Evolutionary conservation across 92 coral and sea anemone genomes (phyloP).

Genomic region (Actinostola sp.): DNA sequence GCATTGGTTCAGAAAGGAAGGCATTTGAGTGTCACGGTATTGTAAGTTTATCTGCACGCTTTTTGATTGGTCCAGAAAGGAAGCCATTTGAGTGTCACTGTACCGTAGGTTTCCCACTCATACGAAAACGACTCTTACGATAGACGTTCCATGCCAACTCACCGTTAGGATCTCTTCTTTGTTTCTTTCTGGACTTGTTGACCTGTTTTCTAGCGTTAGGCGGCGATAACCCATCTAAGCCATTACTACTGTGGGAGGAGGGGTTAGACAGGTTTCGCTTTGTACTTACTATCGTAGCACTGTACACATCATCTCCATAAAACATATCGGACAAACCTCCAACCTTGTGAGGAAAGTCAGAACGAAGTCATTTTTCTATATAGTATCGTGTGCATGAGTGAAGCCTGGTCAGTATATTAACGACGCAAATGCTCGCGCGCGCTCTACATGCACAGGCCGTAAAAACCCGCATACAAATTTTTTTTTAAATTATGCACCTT

Average conservation of each 20-base stretch:
- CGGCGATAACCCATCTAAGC: slow-evolving; percentile 58
- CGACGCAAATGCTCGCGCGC: too few relatives aligned
- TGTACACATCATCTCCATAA: slow-evolving; percentile 57
- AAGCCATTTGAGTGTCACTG: too few relatives aligned
- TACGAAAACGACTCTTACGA: too few relatives aligned
- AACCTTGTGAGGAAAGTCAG: slow-evolving; percentile 33
- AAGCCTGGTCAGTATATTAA: too few relatives aligned
- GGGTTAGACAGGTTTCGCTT: slow-evolving; percentile 85
- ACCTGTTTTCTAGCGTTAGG: slow-evolving; percentile 30
- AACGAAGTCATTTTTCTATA: neutral
- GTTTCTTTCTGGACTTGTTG: slow-evolving; percentile 70
- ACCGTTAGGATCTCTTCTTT: slow-evolving; percentile 53
- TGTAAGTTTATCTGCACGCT: too few relatives aligned
- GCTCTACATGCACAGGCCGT: too few relatives aligned
- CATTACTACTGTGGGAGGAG: slow-evolving; percentile 79
- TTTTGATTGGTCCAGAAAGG: too few relatives aligned
- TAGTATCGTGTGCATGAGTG: neutral
- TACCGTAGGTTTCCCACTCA: too few relatives aligned
- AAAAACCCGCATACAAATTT: too few relatives aligned
- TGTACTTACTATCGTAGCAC: slow-evolving; percentile 47
- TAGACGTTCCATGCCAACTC: neutral
- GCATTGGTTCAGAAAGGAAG: too few relatives aligned
- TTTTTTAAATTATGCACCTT: too few relatives aligned
- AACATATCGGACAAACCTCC: slow-evolving; percentile 81
- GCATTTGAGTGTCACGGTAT: too few relatives aligned